Conservation (phyloP, 2,113 vertebrate genomes). For the Plotosus lineatus region DNA sequence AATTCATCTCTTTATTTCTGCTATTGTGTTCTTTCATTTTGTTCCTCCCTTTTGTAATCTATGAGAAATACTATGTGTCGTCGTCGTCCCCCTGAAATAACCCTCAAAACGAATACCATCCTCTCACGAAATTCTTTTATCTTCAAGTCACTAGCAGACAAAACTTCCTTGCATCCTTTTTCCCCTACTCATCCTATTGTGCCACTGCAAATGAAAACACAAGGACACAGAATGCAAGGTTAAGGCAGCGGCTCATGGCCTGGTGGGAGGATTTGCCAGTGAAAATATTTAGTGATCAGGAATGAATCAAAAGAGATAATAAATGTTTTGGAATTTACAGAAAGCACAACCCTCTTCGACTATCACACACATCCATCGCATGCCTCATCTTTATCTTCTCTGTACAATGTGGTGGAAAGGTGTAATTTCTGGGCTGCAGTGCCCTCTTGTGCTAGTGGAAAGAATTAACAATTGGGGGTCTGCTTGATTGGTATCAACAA, state of each 20-base stretch:
- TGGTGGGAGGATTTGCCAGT: slow-evolving; percentile 72
- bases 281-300: slow-evolving; percentile 73
- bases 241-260: slow-evolving; percentile 53
- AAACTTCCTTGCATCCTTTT: slow-evolving; percentile 52
- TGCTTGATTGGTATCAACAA: not conserved
- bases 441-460: slow-evolving; percentile 71
- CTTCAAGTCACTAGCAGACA: slow-evolving; percentile 52
- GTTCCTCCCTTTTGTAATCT: slow-evolving; percentile 27
- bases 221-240: slow-evolving; percentile 61
- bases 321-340: slow-evolving; percentile 74
- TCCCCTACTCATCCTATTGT: slow-evolving; percentile 49
- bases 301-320: slow-evolving; percentile 77
- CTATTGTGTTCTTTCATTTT: slow-evolving; percentile 54
- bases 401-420: slow-evolving; percentile 12
- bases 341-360: slow-evolving; percentile 55
- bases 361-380: slow-evolving; percentile 64
- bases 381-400: slow-evolving; percentile 70
- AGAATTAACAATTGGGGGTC: not conserved
- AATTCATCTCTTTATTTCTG: slow-evolving; percentile 59
- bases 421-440: slow-evolving; percentile 71
- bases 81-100: slow-evolving; percentile 46
- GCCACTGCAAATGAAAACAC: slow-evolving; percentile 63
- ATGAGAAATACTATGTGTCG: not conserved
- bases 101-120: slow-evolving; percentile 38
- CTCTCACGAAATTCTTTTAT: slow-evolving; percentile 48